Percentiles rank a stretch among this genome's conserved stretches.
phyloP scores from a whole-genome alignment of 2,113 vertebrate genomes.

The Cardinalis cardinalis region DNA sequence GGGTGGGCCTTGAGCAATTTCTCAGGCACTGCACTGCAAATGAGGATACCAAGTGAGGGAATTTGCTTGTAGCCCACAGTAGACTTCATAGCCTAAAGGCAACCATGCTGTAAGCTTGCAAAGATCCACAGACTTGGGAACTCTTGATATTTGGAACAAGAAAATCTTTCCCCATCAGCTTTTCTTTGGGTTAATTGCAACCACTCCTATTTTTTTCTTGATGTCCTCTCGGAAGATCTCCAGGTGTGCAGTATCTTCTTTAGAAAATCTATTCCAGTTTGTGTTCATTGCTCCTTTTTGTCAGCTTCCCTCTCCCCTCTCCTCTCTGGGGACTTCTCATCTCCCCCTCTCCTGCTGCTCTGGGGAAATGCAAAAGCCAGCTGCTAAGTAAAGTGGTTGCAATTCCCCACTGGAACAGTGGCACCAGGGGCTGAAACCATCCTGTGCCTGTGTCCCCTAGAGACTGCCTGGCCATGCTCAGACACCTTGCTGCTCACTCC shows the following conservation, averaged over 20 bases:
- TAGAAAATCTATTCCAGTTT: neutral
- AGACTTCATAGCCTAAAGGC: neutral
- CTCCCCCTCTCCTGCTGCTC: neutral
- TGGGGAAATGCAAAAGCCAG: constrained; percentile 12
- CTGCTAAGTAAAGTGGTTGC: constrained; percentile 61
- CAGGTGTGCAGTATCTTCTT: neutral
- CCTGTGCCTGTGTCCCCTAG: neutral
- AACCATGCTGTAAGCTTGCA: accelerated
- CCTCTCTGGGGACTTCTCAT: neutral
- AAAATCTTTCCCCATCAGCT: neutral
- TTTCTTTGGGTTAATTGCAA: neutral
- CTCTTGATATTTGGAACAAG: neutral
- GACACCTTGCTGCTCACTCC: constrained; percentile 4
- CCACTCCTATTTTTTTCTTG: neutral
- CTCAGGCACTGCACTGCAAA: neutral
- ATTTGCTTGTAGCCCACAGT: accelerated
- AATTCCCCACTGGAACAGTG: constrained; percentile 58
- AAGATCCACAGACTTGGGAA: neutral
- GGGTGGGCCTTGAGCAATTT: neutral
- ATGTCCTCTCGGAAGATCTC: neutral
- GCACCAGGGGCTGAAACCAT: constrained; percentile 53
- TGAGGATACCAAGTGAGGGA: neutral
- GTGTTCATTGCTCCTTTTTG: neutral
- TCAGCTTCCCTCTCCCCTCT: neutral
- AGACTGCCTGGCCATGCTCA: neutral